Conservation (phyloP, 2,113 vertebrate genomes). For the Craseonycteris thonglongyai region DNA sequence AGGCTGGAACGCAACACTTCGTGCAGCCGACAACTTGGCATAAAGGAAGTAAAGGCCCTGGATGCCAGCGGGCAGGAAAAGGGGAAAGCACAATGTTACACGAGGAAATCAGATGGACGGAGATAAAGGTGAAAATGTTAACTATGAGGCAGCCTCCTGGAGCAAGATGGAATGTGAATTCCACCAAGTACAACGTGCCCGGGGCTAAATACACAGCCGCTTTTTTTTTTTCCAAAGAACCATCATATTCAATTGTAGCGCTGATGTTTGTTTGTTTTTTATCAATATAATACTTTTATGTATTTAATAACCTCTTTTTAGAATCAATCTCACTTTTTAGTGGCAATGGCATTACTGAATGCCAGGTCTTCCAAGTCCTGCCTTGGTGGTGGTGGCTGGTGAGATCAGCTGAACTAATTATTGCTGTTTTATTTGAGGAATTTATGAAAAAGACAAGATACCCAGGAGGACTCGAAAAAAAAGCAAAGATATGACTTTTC, state of each 20-base stretch:
- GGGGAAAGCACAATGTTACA: neutral
- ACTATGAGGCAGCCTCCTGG: neutral
- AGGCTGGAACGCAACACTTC: neutral
- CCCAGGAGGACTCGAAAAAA: neutral
- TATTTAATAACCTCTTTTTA: neutral
- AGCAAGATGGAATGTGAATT: neutral
- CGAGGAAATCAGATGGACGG: neutral
- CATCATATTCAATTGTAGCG: neutral
- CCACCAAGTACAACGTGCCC: neutral
- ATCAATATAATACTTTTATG: neutral
- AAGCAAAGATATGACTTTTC: neutral
- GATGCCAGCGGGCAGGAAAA: neutral
- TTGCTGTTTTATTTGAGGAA: neutral
- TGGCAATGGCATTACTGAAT: neutral
- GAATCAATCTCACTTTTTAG: neutral
- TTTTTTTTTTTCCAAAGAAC: neutral
- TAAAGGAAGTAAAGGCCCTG: neutral
- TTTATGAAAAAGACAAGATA: neutral
- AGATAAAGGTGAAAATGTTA: neutral
- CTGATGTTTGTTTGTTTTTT: conserved; percentile 23
- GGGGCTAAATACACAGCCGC: neutral
- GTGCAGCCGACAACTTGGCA: neutral
- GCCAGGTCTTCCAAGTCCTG: neutral
- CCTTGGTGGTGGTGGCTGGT: neutral
- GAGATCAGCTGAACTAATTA: neutral